Evolutionary conservation across 2,888 invertebrate species (phyloP).

Genomic region (Lucinisca nassula): DNA sequence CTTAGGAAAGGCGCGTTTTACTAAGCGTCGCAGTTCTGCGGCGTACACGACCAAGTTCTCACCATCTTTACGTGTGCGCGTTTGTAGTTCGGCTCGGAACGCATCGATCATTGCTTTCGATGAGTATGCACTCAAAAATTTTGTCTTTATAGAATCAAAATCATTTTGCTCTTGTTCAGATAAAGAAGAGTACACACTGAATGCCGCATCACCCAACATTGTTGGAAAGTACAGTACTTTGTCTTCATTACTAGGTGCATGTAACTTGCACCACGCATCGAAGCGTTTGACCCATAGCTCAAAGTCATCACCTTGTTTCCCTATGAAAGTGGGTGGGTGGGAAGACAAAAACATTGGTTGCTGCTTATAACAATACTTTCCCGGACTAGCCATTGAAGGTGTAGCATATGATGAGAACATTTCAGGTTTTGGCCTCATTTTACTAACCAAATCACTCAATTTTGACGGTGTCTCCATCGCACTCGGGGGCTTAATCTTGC

Average conservation of each 20-base stretch:
- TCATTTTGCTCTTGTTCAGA: neutral
- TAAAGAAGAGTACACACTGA: neutral
- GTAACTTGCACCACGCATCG: neutral
- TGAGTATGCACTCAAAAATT: neutral
- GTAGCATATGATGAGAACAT: neutral
- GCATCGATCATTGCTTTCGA: neutral
- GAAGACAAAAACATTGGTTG: constrained; percentile 11
- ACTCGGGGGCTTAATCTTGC: neutral
- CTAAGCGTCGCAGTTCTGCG: neutral
- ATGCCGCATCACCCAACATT: neutral
- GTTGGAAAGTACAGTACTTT: constrained; percentile 14
- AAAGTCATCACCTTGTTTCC: neutral
- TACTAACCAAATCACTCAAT: neutral
- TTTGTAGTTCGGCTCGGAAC: neutral
- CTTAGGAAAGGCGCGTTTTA: neutral
- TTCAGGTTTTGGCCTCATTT: neutral
- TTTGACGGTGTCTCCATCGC: neutral
- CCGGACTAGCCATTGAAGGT: neutral
- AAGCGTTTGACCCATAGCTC: neutral
- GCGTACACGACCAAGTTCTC: neutral
- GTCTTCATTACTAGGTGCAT: constrained; percentile 10
- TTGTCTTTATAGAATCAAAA: neutral
- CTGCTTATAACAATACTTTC: neutral
- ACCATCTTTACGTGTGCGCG: neutral
- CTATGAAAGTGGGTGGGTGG: constrained; percentile 4